Evolutionary conservation across 2,797 vertebrate genomes (phyloP), one percentile per base, ranked within the genome.

Genomic region (Girardinus metallicus): DNA sequence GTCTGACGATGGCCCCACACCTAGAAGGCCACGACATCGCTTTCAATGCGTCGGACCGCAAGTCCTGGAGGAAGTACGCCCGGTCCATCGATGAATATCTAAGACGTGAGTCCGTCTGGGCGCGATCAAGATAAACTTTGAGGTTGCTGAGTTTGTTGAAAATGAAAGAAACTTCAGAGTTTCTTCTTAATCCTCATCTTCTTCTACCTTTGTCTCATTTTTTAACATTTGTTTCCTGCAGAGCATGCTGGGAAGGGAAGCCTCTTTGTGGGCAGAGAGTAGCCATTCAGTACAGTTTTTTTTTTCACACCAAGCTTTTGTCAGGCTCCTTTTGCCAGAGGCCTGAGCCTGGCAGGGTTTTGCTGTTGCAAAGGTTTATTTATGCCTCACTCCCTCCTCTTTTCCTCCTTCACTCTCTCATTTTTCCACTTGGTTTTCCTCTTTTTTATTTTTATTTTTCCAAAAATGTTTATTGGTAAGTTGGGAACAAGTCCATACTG

Each of bases 1-100:
- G 99, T 94, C 96, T 99, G 94, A 99, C 97, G 92, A 98, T 99
- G 95, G 96, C 96, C 80, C 99, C 99, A 0, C 93, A 96, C 74
- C 95, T 92, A 92, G 94, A 97, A 90, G 97, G 96, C 80, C 96
- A 98, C 76, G 96, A 96, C 79, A 97, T 98, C 57, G 93, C 92
- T 89, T 99, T 99, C 89, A 98, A 97, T 0, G 92, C 95, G 80
- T 97, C 97, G 12, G 95, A 98, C 80, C 96, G 95, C 84, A 96
- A 92, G 86, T 97, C 98, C 0, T 99, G 99, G 99, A 96, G 89
- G 88, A 96, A 96, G 82, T 99, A 98, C 0, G 92, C 96, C 39
- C 95, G 96, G 81, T 96, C 94, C 76, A 94, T 99, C 95, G 96
- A 99, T 60, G 93, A 92, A 74, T 97, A 97, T 89, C 96, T 99